Evolutionary conservation across 2,113 vertebrate genomes (phyloP).

Genomic region (Hyla sarda): DNA sequence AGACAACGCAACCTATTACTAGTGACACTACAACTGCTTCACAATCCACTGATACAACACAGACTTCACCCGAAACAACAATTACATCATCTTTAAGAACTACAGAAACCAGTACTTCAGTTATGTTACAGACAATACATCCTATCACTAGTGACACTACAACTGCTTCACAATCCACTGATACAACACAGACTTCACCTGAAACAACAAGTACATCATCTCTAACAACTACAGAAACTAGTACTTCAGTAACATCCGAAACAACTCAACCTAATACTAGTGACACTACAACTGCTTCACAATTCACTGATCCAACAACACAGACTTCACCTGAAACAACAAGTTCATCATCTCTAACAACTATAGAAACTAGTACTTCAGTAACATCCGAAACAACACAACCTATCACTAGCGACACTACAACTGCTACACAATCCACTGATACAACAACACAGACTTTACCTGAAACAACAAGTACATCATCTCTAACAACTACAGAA

Average conservation of each 20-base stretch:
- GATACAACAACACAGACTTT: background rate
- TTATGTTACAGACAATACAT: background rate
- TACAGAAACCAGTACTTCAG: background rate
- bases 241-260: no score
- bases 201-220: background rate
- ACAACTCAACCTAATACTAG: no score
- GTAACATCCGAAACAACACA: background rate
- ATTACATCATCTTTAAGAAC: no score
- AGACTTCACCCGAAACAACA: background rate
- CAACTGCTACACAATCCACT: background rate
- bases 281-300: no score
- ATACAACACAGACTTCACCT: background rate
- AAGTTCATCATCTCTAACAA: no score
- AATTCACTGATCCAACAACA: no score
- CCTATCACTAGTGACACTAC: background rate
- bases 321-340: no score
- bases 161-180: no score
- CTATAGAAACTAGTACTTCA: no score
- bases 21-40: no score
- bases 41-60: no score
- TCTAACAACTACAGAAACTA: background rate
- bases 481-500: no score
- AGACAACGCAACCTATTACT: background rate
- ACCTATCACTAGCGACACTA: background rate
- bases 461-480: background rate